Evolutionary conservation across 92 coral and sea anemone genomes (phyloP), one percentile per base, ranked within the genome.

Genomic region (Porites divaricata): DNA sequence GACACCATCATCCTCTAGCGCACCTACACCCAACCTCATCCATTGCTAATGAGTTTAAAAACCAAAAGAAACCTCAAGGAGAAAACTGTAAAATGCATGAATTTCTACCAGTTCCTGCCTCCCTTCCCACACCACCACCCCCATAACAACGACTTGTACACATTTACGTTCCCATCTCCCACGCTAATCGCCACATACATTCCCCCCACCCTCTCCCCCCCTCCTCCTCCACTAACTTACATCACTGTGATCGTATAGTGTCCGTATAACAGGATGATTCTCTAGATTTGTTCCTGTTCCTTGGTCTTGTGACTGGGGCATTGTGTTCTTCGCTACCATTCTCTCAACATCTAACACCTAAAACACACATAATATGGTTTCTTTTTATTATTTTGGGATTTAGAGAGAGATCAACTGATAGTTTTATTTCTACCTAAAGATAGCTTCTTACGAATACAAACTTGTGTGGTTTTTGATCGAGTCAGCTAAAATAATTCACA

Each of bases 291-390:
- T 91, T 52, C 94, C 94, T 26, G 91, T 94, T 56, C 92, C 92
- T 76, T 94, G 98, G 76, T 96, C 99, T 35, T 96, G 98, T 22
- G 90, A 24, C 63, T 95, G 96, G 0, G 99, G 99, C 97, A 95
- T 96, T 10, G 98, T 91, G 88, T 95, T 96, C 91, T 96, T 96
- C 1, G 96, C 98, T 7, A 96, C 98, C 99, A 96, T 96, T 76
- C 99, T 88, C 76, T 96, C 99, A 1, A 96, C 99, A 79, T 96
- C 99, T 49, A 96, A 79, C 58, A 96, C 99, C 93, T 96, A 75
- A 20, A 76, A 86, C n/a, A 41, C 19, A n/a, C 24, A 71, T 24
- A 62, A 3, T 52, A 14, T 10, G 16, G 9, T 54, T 54, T 54
- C 59, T 13, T 54, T 10, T 53, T 14, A 53, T 35, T 35, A 2